Evolutionary conservation across 2,888 invertebrate species (phyloP), one percentile per base, ranked within the genome.

Genomic region (Sphaerophoria taeniata): DNA sequence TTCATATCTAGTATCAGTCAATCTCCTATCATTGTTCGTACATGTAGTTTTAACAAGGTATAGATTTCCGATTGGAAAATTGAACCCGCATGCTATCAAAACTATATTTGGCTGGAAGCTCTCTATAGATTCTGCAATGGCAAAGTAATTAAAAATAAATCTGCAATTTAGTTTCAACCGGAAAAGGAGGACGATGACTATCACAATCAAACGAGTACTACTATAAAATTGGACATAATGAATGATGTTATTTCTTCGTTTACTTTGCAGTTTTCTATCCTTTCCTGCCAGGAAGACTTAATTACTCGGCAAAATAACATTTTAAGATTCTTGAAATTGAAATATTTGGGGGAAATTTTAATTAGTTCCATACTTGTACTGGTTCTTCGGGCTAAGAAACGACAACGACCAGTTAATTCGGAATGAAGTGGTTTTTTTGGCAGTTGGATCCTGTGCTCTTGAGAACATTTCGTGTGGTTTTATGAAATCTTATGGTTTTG

Each of bases 281-380:
- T 53, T 56, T 49, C 56, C 47, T 63, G 53, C 6, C 47, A 61
- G 69, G 53, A 76, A 71, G n/a, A 36, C 78, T 24, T 34, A 79
- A 79, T 60, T 71, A 77, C 61, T 71, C 60, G n/a, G 72, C 67
- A 65, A 63, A 65, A 81, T 70, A 65, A 80, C 55, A 55, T 74
- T 55, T 61, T 67, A 51, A 70, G 65, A 71, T 74, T 51, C 56
- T 45, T n/a, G 24, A 70, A 74, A 80, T 65, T 74, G 55, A 80
- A 74, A 80, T 70, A 63, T 70, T 80, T 39, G 45, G 34, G 33
- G 12, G 12, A 56, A 63, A 60, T 81, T 75, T 81, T 75, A 75
- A 75, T 81, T 75, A 75, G 51, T 53, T 67, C 39, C 51, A 53
- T 43, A 43, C 43, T 43, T 9, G 39, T 39, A 39, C 39, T 39